Conservation (phyloP, 2,113 vertebrate genomes). For the Osmerus eperlanus region DNA sequence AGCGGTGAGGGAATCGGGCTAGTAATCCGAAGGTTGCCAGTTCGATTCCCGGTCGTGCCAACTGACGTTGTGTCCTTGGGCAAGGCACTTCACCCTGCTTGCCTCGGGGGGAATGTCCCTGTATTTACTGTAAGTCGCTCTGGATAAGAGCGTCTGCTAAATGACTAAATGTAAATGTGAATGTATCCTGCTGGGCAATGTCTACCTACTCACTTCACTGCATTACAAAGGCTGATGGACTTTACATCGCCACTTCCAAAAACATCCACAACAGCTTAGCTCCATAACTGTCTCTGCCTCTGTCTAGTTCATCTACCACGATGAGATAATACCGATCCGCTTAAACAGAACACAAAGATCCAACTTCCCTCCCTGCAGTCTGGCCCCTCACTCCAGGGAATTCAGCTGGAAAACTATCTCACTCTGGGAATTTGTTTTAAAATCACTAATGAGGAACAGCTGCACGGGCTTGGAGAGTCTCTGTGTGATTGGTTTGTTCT, state of each 20-base stretch:
- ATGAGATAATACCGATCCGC: conserved; percentile 54
- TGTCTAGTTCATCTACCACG: conserved; percentile 33
- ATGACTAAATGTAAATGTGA: too few relatives aligned
- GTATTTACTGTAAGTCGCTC: too few relatives aligned
- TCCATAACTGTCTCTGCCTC: conserved; percentile 11
- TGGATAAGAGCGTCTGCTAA: too few relatives aligned
- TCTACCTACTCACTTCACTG: too few relatives aligned
- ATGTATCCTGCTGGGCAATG: too few relatives aligned
- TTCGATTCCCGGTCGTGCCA: too few relatives aligned
- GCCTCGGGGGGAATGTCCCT: too few relatives aligned
- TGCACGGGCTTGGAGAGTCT: conserved; percentile 53
- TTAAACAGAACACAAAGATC: conserved; percentile 39
- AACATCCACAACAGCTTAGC: background rate
- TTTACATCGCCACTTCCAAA: background rate
- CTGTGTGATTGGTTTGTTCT: conserved; percentile 40
- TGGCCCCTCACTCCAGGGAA: conserved; percentile 53
- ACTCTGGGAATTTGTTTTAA: conserved; percentile 70
- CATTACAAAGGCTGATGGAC: too few relatives aligned
- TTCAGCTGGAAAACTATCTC: conserved; percentile 65
- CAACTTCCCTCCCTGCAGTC: conserved; percentile 31
- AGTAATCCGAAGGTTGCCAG: too few relatives aligned
- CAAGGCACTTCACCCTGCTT: too few relatives aligned
- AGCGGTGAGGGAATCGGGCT: too few relatives aligned
- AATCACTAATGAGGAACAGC: conserved; percentile 74
- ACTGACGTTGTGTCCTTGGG: too few relatives aligned